Evolutionary conservation across 1,140 invertebrate species (phyloP).

Genomic region (Diachasma alloeum): DNA sequence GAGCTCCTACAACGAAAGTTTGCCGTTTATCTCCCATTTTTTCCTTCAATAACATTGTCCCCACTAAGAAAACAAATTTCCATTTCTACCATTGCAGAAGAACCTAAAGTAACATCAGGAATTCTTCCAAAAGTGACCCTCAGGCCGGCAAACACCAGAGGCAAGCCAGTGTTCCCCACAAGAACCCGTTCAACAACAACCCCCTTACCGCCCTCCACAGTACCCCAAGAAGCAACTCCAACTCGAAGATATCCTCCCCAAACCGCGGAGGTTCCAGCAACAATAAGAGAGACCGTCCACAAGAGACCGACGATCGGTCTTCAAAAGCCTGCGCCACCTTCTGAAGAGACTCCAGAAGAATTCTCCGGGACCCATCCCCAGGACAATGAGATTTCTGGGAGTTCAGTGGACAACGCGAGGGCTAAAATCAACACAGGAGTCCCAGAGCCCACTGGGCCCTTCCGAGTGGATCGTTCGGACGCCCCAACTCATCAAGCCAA

Average conservation of each 20-base stretch:
- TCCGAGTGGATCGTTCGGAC: constrained; percentile 72
- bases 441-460: constrained; percentile 72
- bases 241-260: constrained; percentile 27
- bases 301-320: constrained; percentile 53
- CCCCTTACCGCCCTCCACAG: constrained; percentile 49
- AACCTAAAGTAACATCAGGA: constrained; percentile 30
- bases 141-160: constrained; percentile 44
- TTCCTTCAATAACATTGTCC: too few relatives aligned
- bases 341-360: constrained; percentile 36
- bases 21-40: too few relatives aligned
- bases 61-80: not conserved
- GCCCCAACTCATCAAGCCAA: constrained; percentile 74
- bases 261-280: constrained; percentile 50
- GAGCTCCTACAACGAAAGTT: too few relatives aligned
- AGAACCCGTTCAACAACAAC: constrained; percentile 46
- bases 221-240: constrained; percentile 4
- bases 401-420: constrained; percentile 64
- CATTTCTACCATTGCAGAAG: constrained; percentile 32
- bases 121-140: constrained; percentile 39
- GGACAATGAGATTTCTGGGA: constrained; percentile 69
- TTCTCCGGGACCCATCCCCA: constrained; percentile 58
- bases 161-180: constrained; percentile 51
- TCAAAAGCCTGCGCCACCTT: constrained; percentile 39
- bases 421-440: constrained; percentile 68
- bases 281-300: constrained; percentile 50